A percentile compares a stretch with the other conserved stretches of the same genome.
phyloP scores from a whole-genome alignment of 2,797 vertebrate species.

The Cirrhinus molitorella region DNA sequence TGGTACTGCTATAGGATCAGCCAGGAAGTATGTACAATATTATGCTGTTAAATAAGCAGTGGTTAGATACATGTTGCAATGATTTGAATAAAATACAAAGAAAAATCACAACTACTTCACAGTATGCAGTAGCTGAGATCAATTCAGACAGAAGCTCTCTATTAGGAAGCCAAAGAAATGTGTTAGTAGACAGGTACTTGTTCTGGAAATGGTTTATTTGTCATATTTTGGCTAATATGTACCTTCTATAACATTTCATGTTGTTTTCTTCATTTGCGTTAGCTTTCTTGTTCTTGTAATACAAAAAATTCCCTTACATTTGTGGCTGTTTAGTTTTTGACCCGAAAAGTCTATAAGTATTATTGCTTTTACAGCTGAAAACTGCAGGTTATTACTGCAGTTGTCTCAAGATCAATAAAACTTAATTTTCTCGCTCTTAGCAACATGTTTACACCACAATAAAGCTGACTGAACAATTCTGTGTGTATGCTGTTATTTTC shows the following conservation, averaged over 20 bases:
- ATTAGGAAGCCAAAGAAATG: slow-evolving; percentile 42
- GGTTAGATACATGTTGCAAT: slow-evolving; percentile 23
- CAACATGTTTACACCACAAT: background rate
- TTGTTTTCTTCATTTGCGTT: slow-evolving; percentile 58
- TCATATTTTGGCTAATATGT: slow-evolving; percentile 55
- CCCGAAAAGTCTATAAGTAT: background rate
- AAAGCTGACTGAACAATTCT: slow-evolving; percentile 3
- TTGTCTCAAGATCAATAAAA: background rate
- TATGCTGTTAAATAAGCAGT: slow-evolving; percentile 32
- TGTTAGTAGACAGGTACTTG: slow-evolving; percentile 69
- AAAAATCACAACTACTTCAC: background rate
- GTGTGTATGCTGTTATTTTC: background rate
- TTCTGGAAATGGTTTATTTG: slow-evolving; percentile 50
- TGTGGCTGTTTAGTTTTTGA: background rate
- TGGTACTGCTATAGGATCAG: slow-evolving; percentile 35
- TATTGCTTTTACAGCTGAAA: background rate
- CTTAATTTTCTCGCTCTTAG: background rate
- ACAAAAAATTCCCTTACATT: slow-evolving; percentile 27
- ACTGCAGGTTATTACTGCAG: background rate
- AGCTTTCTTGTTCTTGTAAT: slow-evolving; percentile 48
- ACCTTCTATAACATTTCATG: slow-evolving; percentile 57
- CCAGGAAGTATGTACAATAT: slow-evolving; percentile 14
- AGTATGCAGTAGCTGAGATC: slow-evolving; percentile 26
- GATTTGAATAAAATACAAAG: background rate
- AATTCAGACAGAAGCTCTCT: slow-evolving; percentile 20